Percentiles rank a stretch among this genome's conserved stretches.
These are phyloP conservation scores for Sebastes fasciatus DNA, from an alignment of 2,113 vertebrate genomes.

Conservation along the genomic window DNA sequence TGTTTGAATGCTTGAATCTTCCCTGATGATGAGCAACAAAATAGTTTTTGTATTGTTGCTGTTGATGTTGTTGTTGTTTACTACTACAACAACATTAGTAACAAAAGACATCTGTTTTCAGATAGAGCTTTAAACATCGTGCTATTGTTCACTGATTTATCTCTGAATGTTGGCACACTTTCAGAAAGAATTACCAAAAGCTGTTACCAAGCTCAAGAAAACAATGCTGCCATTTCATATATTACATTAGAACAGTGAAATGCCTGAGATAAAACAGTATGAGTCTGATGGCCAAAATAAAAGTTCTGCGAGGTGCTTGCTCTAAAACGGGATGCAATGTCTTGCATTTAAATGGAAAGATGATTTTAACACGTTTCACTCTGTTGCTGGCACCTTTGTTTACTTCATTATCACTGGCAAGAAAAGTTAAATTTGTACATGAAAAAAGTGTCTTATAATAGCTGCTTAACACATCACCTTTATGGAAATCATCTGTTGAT, in stretches of 20 bases:
- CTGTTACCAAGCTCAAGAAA: background rate
- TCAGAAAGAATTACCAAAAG: background rate
- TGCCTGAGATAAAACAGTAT: background rate
- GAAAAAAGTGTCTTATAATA: too few relatives aligned
- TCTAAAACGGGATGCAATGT: background rate
- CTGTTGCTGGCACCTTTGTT: background rate
- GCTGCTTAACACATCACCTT: too few relatives aligned
- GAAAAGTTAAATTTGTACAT: too few relatives aligned
- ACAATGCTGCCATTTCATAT: background rate
- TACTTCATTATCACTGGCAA: background rate
- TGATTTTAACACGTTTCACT: background rate
- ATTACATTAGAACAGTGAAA: background rate
- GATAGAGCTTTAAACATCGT: background rate
- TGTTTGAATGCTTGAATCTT: background rate
- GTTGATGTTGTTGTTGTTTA: background rate
- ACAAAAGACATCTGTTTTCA: background rate
- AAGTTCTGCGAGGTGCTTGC: background rate
- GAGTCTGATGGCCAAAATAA: background rate
- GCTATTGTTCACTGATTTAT: background rate
- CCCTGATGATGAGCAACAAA: background rate
- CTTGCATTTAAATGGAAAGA: background rate
- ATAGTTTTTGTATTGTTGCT: background rate
- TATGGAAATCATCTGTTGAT: too few relatives aligned
- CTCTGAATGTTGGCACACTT: background rate
- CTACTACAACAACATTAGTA: background rate